phyloP scores from a whole-genome alignment of 2,797 vertebrate species.

The Sphenodon punctatus region DNA sequence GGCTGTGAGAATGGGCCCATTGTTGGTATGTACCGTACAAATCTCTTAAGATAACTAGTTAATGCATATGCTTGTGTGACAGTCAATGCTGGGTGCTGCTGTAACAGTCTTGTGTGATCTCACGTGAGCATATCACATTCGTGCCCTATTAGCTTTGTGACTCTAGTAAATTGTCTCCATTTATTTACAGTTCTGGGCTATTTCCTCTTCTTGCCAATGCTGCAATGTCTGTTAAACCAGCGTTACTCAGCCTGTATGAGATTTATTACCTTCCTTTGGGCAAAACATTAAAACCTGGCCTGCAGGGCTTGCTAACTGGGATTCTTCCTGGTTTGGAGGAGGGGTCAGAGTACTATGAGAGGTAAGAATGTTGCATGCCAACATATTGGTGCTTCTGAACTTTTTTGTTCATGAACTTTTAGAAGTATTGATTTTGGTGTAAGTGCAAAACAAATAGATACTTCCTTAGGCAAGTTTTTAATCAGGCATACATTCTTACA shows the following conservation, averaged over 20 bases:
- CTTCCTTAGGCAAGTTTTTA: background rate
- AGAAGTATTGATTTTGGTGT: background rate
- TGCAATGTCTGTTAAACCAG: constrained; percentile 98
- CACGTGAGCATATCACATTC: background rate
- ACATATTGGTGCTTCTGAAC: background rate
- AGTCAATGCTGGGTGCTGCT: accelerated
- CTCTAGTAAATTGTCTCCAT: background rate
- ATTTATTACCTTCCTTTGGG: constrained; percentile 96
- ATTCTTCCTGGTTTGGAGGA: constrained; percentile 97
- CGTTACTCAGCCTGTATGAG: constrained; percentile 93
- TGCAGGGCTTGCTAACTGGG: constrained; percentile 96
- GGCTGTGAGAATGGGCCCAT: too few species aligned
- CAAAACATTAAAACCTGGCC: constrained; percentile 95
- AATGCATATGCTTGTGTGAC: too few species aligned
- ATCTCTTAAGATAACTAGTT: background rate
- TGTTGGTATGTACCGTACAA: too few species aligned
- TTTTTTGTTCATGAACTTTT: background rate
- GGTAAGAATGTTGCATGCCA: constrained; percentile 74
- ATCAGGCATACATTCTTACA: background rate
- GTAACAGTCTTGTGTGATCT: background rate
- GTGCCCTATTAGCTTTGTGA: background rate
- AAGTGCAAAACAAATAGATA: background rate
- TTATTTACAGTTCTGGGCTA: constrained; percentile 87
- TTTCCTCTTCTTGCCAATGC: constrained; percentile 98
- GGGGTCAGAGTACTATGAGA: constrained; percentile 97